phyloP scores from a whole-genome alignment of 1,140 invertebrate genomes.

The Apolygus lucorum region DNA sequence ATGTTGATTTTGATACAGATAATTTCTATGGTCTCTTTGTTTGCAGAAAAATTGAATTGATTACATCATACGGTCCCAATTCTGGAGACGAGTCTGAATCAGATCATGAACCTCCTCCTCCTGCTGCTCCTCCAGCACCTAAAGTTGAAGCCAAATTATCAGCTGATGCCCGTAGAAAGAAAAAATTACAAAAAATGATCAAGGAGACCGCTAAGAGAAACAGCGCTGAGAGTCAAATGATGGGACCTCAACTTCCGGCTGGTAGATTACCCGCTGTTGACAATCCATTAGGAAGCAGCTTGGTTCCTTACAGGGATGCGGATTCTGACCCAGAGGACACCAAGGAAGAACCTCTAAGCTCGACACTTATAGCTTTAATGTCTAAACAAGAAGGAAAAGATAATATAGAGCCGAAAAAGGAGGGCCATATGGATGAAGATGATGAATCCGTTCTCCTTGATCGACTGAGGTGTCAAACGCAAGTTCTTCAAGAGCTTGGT shows the following conservation, averaged over 20 bases:
- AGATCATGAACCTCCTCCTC: constrained; percentile 18
- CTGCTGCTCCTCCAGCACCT: not conserved
- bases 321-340: constrained; percentile 16
- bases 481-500: constrained; percentile 40
- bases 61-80: constrained; percentile 46
- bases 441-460: constrained; percentile 40
- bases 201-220: constrained; percentile 12
- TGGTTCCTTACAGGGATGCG: constrained; percentile 13
- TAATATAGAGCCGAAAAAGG: constrained; percentile 30
- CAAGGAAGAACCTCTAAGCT: not conserved
- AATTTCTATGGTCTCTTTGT: constrained; percentile 24
- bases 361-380: not conserved
- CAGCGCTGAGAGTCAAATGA: constrained; percentile 5
- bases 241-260: not conserved
- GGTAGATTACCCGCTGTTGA: not conserved
- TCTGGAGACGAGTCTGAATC: constrained; percentile 33
- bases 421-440: constrained; percentile 33
- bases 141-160: not conserved
- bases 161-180: constrained; percentile 2
- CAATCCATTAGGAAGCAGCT: not conserved
- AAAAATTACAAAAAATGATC: constrained; percentile 22
- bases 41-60: constrained; percentile 51
- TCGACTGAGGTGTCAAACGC: constrained; percentile 40
- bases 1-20: not conserved
- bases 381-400: not conserved